Conservation (phyloP, 1,140 invertebrate species). For the Leptopilina boulardi region DNA sequence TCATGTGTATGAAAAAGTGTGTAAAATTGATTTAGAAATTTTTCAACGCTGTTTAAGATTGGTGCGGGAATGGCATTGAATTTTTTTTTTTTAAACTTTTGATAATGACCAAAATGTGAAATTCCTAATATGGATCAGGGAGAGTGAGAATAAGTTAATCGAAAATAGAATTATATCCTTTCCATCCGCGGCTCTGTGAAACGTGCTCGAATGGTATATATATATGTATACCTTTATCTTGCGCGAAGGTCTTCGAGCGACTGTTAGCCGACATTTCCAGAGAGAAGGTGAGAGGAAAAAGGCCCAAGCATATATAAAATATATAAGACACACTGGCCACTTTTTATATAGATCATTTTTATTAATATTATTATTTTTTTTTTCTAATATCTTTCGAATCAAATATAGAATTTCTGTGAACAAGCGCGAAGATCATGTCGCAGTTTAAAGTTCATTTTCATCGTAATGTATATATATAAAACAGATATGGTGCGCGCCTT, state of each 20-base stretch:
- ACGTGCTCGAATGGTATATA: not conserved
- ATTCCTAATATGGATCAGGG: conserved; percentile 21
- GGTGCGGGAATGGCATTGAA: not conserved
- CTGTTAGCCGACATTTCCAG: conserved; percentile 39
- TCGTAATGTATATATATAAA: conserved; percentile 16
- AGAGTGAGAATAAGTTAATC: conserved; percentile 15
- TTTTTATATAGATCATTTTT: conserved; percentile 51
- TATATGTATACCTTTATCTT: conserved; percentile 28
- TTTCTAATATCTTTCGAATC: conserved; percentile 43
- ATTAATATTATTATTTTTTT: no score
- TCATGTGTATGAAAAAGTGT: not conserved
- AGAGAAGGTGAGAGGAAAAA: conserved; percentile 38
- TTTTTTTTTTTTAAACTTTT: not conserved
- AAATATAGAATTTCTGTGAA: conserved; percentile 38
- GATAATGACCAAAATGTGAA: conserved; percentile 4
- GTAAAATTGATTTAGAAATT: not conserved
- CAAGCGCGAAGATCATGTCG: conserved; percentile 48
- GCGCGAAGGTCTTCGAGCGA: conserved; percentile 45
- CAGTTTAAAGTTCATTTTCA: conserved; percentile 55
- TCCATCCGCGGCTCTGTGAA: conserved; percentile 2
- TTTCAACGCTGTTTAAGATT: not conserved
- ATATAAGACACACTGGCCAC: conserved; percentile 44
- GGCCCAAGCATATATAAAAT: no score
- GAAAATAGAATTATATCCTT: conserved; percentile 31
- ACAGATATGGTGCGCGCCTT: not conserved